These are phyloP conservation scores for Danio kyathit DNA, from an alignment of 2,797 vertebrate species.

Conservation along the genomic window DNA sequence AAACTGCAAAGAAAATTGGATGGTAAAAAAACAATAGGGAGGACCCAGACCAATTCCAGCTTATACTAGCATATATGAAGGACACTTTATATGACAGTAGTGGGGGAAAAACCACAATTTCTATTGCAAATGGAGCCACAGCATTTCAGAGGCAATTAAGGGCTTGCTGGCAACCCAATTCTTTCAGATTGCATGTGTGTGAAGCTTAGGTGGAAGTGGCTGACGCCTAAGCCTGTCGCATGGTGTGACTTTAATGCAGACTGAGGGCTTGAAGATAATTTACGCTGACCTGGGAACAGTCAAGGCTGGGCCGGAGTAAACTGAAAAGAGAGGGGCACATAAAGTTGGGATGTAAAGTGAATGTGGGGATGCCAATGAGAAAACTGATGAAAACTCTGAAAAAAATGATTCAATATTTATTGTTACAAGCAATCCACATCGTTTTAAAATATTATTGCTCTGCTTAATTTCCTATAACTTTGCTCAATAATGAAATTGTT, in stretches of 20 bases:
- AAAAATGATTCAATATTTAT: background rate
- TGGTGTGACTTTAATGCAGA: slow-evolving; percentile 4
- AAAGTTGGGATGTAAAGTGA: background rate
- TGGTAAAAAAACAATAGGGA: slow-evolving; percentile 5
- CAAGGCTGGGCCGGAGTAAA: background rate
- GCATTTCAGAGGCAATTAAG: slow-evolving; percentile 28
- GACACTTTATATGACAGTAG: slow-evolving; percentile 39
- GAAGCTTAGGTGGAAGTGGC: slow-evolving; percentile 10
- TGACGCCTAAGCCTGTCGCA: background rate
- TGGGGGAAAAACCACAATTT: background rate
- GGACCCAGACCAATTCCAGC: background rate
- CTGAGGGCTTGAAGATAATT: slow-evolving; percentile 31
- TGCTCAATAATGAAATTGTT: slow-evolving; percentile 59
- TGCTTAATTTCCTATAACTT: background rate
- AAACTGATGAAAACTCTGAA: slow-evolving; percentile 13
- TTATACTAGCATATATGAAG: slow-evolving; percentile 42
- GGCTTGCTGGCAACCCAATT: slow-evolving; percentile 45
- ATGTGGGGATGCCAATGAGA: background rate
- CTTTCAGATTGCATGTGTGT: slow-evolving; percentile 54
- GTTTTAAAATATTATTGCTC: background rate
- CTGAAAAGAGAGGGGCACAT: background rate
- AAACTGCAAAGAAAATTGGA: background rate
- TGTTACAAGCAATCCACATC: background rate
- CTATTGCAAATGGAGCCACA: background rate
- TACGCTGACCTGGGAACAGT: slow-evolving; percentile 36